Base-by-base conservation (phyloP, 1,140 invertebrate genomes). In the Macrosteles quadrilineatus region DNA sequence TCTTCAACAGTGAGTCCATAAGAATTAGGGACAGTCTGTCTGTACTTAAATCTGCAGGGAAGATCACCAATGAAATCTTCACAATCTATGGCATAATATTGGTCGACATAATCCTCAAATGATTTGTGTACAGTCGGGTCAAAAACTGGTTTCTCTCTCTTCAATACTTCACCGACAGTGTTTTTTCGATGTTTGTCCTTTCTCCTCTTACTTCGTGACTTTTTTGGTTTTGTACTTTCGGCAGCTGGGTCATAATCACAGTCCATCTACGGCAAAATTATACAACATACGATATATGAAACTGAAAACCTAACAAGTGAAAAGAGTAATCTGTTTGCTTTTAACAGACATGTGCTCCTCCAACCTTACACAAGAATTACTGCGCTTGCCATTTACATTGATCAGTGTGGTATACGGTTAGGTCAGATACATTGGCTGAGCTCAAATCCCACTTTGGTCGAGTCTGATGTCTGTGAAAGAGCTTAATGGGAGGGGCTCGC, bases 71-170 rank as follows among this genome's bases (percentile, higher is more conserved):
- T 91, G 40, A 98, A 87, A 82, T 98, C 97, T 80, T 99, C 97
- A 83, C 91, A 98, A 80, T 97, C 94, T 71, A 98, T 82, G 73
- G 91, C 89, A 77, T 98, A 98, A 81, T 97, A 97, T 79, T 98
- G 94, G 79, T 98, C 92, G 76, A 96, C 88, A 80, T 97, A 97
- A 74, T 97, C 85, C 57, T 91, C 85, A 82, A 95, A 96, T 0
- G 89, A 88, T 78, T 90, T 87, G 50, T 92, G 72, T 31, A 62
- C 83, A 68, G 86, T 83, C 0, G 94, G 92, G 84, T 97, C 87
- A 81, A 93, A 77, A 25, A 70, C 43, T 9, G 87, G 87, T 78
- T 88, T 88, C 45, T 81, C 76, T 62, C 87, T 84, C 1, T 85
- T 80, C 1, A 95, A 76, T 29, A 84, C 76, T 92, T 85, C 36